These are phyloP conservation scores for Galeruca laticollis DNA, from an alignment of 2,888 invertebrate species.

Conservation along the genomic window DNA sequence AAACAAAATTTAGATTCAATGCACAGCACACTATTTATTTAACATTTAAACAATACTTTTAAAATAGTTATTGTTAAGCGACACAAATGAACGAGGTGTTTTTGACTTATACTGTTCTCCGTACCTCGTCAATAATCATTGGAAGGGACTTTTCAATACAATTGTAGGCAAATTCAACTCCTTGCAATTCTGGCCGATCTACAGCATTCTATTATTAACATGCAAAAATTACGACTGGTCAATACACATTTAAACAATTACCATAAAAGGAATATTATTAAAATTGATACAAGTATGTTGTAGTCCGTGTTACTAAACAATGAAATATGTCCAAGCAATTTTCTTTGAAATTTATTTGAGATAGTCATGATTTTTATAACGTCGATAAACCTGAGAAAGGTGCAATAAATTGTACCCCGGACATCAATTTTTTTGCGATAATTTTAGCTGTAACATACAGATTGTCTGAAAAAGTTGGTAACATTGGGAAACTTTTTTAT, in stretches of 20 bases:
- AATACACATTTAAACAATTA: slow-evolving; percentile 8
- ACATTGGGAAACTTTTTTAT: too few relatives aligned
- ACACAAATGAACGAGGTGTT: slow-evolving; percentile 32
- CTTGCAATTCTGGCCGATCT: slow-evolving; percentile 57
- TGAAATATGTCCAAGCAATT: not conserved
- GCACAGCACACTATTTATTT: too few relatives aligned
- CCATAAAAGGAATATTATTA: slow-evolving; percentile 12
- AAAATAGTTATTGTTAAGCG: slow-evolving; percentile 24
- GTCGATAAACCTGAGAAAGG: too few relatives aligned
- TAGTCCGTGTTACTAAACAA: not conserved
- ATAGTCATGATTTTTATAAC: too few relatives aligned
- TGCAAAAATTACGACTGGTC: slow-evolving; percentile 37
- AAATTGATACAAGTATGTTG: not conserved
- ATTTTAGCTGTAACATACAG: too few relatives aligned
- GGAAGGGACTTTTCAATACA: slow-evolving; percentile 79
- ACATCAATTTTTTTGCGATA: too few relatives aligned
- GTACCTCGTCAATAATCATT: slow-evolving; percentile 75
- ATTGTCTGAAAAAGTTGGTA: too few relatives aligned
- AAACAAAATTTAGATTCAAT: too few relatives aligned
- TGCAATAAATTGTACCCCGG: too few relatives aligned
- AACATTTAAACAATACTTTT: slow-evolving; percentile 21
- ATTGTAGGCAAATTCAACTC: slow-evolving; percentile 74
- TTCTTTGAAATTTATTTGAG: too few relatives aligned
- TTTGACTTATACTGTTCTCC: slow-evolving; percentile 35
- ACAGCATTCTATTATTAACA: slow-evolving; percentile 43